Evolutionary conservation across 2,888 invertebrate genomes (phyloP).

Genomic region (Gari tellinella): DNA sequence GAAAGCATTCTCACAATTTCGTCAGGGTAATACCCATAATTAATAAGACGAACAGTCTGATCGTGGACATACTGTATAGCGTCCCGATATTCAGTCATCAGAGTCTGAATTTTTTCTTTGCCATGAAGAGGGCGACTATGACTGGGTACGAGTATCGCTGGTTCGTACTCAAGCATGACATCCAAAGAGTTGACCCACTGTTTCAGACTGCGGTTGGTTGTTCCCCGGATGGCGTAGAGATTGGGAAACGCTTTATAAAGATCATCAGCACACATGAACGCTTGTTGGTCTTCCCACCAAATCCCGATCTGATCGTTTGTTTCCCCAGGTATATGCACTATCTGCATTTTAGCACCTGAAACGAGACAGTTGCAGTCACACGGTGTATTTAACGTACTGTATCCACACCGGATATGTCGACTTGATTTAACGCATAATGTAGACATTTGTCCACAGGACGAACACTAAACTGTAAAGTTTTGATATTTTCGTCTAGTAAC

Average conservation of each 20-base stretch:
- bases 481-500: too few species aligned
- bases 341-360: constrained; percentile 70
- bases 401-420: too few species aligned
- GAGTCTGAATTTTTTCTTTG: constrained; percentile 46
- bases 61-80: constrained; percentile 80
- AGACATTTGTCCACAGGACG: too few species aligned
- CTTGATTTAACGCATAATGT: too few species aligned
- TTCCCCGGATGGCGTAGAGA: constrained; percentile 80
- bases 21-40: constrained; percentile 77
- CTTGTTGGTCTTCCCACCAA: constrained; percentile 72
- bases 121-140: constrained; percentile 76
- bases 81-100: constrained; percentile 72
- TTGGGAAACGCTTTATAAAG: constrained; percentile 80
- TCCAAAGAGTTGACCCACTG: constrained; percentile 78
- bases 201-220: constrained; percentile 66
- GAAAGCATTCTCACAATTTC: constrained; percentile 72
- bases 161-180: constrained; percentile 70
- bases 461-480: too few species aligned
- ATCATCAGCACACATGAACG: constrained; percentile 78
- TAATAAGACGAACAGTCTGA: constrained; percentile 78
- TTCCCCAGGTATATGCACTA: constrained; percentile 82
- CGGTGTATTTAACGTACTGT: too few species aligned
- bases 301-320: constrained; percentile 80
- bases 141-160: constrained; percentile 76
- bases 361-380: too few species aligned